Conservation (phyloP, 2,888 invertebrate species). For the Limnephilus marmoratus region DNA sequence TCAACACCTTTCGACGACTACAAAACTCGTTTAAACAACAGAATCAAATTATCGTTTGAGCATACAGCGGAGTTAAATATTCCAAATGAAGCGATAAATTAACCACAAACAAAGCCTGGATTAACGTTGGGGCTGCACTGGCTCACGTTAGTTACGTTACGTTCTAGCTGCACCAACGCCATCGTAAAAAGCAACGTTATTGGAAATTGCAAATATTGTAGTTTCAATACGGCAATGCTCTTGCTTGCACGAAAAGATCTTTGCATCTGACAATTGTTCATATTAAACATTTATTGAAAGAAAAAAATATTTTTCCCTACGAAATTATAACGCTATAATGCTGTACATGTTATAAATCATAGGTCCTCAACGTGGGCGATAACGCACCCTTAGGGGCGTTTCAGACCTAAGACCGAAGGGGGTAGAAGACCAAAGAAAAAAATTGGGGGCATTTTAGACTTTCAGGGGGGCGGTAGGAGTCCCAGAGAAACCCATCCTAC, state of each 20-base stretch:
- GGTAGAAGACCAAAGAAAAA: too few relatives aligned
- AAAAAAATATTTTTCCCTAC: too few relatives aligned
- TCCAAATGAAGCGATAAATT: conserved; percentile 62
- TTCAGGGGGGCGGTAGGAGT: too few relatives aligned
- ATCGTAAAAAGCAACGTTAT: conserved; percentile 30
- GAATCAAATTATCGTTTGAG: conserved; percentile 45
- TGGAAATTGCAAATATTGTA: conserved; percentile 14
- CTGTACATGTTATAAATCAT: too few relatives aligned
- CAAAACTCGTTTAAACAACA: conserved; percentile 29
- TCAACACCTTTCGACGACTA: conserved; percentile 27
- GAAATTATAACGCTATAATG: too few relatives aligned
- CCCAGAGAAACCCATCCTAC: too few relatives aligned
- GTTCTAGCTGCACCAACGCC: conserved; percentile 10
- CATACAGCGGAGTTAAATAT: conserved; percentile 55
- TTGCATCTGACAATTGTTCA: not conserved
- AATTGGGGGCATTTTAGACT: too few relatives aligned
- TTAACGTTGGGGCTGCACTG: conserved; percentile 41
- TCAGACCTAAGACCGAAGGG: too few relatives aligned
- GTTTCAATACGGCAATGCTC: not conserved
- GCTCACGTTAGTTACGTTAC: conserved; percentile 34
- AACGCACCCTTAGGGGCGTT: too few relatives aligned
- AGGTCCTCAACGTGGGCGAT: too few relatives aligned
- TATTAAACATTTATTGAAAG: not conserved
- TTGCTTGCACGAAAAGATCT: not conserved
- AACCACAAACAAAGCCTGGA: conserved; percentile 57